phyloP scores from a whole-genome alignment of 2,113 vertebrate genomes.

The Sinocyclocheilus rhinocerous region DNA sequence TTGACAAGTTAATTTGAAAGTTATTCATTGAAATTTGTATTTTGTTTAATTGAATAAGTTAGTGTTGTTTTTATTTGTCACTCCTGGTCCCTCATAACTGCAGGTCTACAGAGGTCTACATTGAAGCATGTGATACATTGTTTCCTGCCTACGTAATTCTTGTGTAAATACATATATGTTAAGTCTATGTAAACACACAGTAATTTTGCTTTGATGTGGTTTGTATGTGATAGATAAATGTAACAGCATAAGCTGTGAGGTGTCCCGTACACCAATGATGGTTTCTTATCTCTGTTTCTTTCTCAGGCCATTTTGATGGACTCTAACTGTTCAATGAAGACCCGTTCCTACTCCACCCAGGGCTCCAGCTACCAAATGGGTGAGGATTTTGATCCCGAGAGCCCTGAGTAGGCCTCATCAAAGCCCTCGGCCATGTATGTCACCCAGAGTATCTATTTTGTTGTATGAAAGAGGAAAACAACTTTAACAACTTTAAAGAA shows the following conservation, averaged over 20 bases:
- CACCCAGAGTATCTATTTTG: constrained; percentile 77
- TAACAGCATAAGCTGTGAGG: not conserved
- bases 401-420: constrained; percentile 80
- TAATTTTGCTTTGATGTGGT: not conserved
- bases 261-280: not conserved
- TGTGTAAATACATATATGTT: not conserved
- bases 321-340: constrained; percentile 90
- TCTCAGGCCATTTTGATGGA: constrained; percentile 97
- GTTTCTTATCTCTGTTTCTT: constrained; percentile 18
- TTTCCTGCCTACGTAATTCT: not conserved
- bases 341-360: constrained; percentile 93
- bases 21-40: too few species aligned
- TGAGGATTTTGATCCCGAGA: constrained; percentile 87
- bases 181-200: not conserved
- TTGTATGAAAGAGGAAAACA: constrained; percentile 72
- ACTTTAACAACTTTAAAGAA: constrained; percentile 51
- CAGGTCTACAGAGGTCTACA: not conserved
- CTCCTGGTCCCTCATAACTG: not conserved
- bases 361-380: constrained; percentile 83
- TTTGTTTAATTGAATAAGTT: too few species aligned
- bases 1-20: too few species aligned
- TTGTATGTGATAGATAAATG: not conserved
- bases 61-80: not conserved
- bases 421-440: constrained; percentile 57
- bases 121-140: not conserved